These are phyloP conservation scores for Spodoptera frugiperda DNA, from an alignment of 1,140 invertebrate species.

Conservation along the genomic window DNA sequence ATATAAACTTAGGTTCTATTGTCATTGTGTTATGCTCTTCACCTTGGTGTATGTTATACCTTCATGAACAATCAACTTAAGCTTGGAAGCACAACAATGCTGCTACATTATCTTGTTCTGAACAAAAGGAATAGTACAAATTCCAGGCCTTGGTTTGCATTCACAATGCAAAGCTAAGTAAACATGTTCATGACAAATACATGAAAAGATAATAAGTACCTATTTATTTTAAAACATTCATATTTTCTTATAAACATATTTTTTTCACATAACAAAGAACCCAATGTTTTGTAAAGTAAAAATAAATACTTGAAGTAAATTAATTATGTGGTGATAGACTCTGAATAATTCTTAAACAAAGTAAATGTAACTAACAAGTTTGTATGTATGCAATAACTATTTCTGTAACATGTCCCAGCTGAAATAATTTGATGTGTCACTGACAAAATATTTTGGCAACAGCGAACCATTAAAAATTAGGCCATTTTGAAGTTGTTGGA, in stretches of 20 bases:
- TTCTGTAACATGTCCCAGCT: conserved; percentile 3
- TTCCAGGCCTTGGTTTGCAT: conserved; percentile 29
- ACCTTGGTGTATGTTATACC: conserved; percentile 11
- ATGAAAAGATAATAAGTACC: too few relatives aligned
- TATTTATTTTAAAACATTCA: too few relatives aligned
- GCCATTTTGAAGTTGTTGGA: conserved; percentile 28
- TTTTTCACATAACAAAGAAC: too few relatives aligned
- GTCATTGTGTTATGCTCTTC: conserved; percentile 14
- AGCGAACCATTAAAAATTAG: conserved; percentile 43
- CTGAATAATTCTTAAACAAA: too few relatives aligned
- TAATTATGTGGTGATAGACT: too few relatives aligned
- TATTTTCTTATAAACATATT: too few relatives aligned
- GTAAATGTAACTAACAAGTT: too few relatives aligned
- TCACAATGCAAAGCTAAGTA: neutral
- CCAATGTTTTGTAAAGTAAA: too few relatives aligned
- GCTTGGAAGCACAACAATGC: neutral
- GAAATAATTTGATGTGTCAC: conserved; percentile 41
- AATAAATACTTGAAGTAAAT: too few relatives aligned
- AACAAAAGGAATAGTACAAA: conserved; percentile 29
- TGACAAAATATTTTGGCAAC: conserved; percentile 54
- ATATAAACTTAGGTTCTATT: too few relatives aligned
- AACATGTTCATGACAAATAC: conserved; percentile 1
- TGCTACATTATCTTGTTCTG: conserved; percentile 14
- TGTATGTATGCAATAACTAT: neutral
- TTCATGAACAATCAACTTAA: neutral